Evolutionary conservation across 2,113 vertebrate genomes (phyloP).

Genomic region (Eulemur rufifrons): DNA sequence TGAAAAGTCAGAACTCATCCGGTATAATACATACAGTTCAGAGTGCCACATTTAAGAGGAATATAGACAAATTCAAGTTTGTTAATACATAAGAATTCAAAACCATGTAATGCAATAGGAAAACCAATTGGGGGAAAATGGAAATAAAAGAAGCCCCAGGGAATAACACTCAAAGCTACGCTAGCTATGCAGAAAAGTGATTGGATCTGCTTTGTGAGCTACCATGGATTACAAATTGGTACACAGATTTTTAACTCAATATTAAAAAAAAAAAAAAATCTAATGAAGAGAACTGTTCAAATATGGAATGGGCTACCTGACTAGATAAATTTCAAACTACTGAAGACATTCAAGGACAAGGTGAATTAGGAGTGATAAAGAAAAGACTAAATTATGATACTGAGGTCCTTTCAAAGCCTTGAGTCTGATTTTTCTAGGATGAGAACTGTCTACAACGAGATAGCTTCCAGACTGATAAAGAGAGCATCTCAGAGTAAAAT

Average conservation of each 20-base stretch:
- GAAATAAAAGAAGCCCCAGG: neutral
- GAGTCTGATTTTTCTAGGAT: neutral
- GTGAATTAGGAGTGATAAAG: neutral
- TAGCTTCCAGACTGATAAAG: neutral
- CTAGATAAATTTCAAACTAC: neutral
- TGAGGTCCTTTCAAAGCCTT: neutral
- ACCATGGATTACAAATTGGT: neutral
- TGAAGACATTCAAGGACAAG: neutral
- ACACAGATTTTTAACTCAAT: neutral
- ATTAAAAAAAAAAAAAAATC: neutral
- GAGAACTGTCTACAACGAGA: neutral
- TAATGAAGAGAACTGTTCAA: neutral
- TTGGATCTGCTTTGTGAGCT: neutral
- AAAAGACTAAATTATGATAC: neutral
- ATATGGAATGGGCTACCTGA: neutral
- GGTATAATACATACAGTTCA: neutral
- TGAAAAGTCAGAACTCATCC: neutral
- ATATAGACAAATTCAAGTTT: neutral
- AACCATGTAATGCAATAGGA: neutral
- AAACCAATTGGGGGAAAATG: slow-evolving; percentile 6
- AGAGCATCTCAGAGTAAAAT: neutral
- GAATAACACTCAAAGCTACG: neutral
- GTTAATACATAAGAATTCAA: slow-evolving; percentile 36
- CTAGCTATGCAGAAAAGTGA: neutral
- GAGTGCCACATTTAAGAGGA: neutral